Conservation (phyloP, 2,888 invertebrate species). For the Xiphydria camelus region DNA sequence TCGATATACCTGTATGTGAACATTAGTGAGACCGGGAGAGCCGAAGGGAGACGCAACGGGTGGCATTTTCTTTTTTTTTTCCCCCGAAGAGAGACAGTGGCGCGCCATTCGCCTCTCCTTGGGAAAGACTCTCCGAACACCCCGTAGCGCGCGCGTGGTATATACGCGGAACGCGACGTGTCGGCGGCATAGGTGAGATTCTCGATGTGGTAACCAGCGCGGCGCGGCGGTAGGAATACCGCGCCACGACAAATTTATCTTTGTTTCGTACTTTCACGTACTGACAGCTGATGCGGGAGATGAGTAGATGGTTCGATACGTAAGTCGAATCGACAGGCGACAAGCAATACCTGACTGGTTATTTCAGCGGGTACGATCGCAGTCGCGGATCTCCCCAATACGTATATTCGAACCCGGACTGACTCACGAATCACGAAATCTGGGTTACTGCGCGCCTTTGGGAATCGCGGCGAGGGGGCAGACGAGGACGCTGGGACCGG, state of each 20-base stretch:
- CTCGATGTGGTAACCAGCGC: conserved; percentile 35
- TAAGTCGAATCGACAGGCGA: conserved; percentile 29
- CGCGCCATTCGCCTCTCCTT: no score
- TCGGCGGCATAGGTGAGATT: neutral
- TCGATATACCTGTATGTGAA: no score
- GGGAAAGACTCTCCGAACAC: no score
- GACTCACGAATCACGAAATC: conserved; percentile 30
- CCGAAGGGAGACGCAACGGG: no score
- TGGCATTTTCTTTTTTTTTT: no score
- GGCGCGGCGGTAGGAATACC: conserved; percentile 20
- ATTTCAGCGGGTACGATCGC: conserved; percentile 18
- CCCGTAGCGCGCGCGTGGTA: no score
- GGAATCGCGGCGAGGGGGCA: no score
- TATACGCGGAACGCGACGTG: no score
- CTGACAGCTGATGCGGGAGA: conserved; percentile 29
- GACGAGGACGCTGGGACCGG: no score
- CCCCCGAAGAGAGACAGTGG: no score
- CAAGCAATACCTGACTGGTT: conserved; percentile 27
- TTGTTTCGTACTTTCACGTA: conserved; percentile 50
- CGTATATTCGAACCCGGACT: conserved; percentile 17
- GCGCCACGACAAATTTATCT: conserved; percentile 46
- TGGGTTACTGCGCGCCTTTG: conserved; percentile 18
- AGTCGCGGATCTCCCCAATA: neutral
- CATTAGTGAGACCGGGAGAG: no score
- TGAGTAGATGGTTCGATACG: conserved; percentile 3